These are phyloP conservation scores for Olivierus martensii DNA, from an alignment of 1,140 invertebrate species.

Conservation along the genomic window DNA sequence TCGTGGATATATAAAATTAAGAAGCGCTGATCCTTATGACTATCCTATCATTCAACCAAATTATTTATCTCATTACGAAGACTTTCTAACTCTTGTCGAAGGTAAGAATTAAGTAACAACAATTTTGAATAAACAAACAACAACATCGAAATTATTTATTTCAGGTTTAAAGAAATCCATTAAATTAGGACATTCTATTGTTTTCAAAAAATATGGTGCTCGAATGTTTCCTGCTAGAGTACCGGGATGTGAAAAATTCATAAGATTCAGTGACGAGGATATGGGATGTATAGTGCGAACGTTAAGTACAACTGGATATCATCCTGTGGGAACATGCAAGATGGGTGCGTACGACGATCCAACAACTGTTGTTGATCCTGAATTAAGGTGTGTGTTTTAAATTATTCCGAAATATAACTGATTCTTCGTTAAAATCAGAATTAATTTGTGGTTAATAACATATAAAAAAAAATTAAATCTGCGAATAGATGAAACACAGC, in stretches of 20 bases:
- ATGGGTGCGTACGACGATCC: conserved; percentile 50
- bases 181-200: neutral
- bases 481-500: too few species aligned
- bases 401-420: too few species aligned
- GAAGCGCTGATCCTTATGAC: conserved; percentile 43
- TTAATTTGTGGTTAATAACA: too few species aligned
- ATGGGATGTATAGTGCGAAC: neutral
- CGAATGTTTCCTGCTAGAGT: neutral
- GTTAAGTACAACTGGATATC: neutral
- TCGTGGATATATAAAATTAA: conserved; percentile 43
- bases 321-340: neutral
- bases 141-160: too few species aligned
- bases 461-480: too few species aligned
- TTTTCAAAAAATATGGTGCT: neutral
- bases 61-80: conserved; percentile 50
- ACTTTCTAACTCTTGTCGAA: conserved; percentile 33
- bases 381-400: conserved; percentile 39
- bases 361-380: conserved; percentile 63
- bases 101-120: neutral
- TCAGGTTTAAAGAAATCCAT: neutral
- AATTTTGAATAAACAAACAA: too few species aligned
- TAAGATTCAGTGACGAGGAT: neutral
- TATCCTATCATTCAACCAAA: conserved; percentile 70
- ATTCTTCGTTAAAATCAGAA: too few species aligned
- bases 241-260: neutral